Conservation (phyloP, 64 coral and sea anemone genomes). For the Astreopora myriophthalma region DNA sequence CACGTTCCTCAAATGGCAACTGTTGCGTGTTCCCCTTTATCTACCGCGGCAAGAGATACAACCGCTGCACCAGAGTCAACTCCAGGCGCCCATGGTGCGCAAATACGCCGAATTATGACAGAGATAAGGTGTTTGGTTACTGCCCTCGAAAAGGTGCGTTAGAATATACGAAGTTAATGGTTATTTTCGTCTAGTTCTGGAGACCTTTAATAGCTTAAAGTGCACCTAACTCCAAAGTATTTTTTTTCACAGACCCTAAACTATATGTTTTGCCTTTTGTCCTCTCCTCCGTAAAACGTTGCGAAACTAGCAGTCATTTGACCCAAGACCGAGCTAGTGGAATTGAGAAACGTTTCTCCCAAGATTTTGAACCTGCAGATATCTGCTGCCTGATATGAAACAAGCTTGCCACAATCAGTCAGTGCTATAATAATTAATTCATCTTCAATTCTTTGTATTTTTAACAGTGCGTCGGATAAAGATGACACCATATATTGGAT, state of each 20-base stretch:
- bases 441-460: background rate
- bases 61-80: background rate
- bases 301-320: no score
- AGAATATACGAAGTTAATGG: background rate
- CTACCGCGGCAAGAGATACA: conserved; percentile 20
- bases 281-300: no score
- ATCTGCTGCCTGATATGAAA: no score
- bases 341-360: no score
- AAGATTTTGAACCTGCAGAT: no score
- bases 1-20: background rate
- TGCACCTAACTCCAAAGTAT: no score
- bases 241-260: no score
- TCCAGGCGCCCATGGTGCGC: conserved; percentile 10
- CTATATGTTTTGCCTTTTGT: no score
- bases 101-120: conserved; percentile 17
- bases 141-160: background rate
- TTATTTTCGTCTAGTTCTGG: background rate
- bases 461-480: background rate
- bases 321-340: no score
- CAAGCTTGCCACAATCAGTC: no score
- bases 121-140: conserved; percentile 6
- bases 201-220: background rate
- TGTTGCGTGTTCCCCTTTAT: conserved; percentile 30
- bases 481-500: conserved; percentile 13
- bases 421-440: no score